Base-by-base conservation (phyloP, 1,140 invertebrate genomes). In the Trichogramma pretiosum region DNA sequence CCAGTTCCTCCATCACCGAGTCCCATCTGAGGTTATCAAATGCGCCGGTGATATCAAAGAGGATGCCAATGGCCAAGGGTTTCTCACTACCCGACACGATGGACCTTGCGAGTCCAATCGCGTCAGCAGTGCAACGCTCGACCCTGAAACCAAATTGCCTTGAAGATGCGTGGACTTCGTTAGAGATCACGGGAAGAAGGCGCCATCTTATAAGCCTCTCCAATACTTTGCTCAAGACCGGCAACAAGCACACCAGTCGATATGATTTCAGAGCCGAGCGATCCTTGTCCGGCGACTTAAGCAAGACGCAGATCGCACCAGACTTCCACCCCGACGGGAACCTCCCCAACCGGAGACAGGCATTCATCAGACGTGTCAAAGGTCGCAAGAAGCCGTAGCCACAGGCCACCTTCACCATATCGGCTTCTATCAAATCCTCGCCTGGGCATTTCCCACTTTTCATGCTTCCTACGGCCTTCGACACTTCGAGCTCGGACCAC, bases 251-350 rank as follows among this genome's bases (percentile, higher is more conserved):
- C 7, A 63, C 60, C 0, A 58, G 60, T 10, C 63, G 23, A 33
- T 62, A 62, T 2, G 63, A 65, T 17, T 48, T 50, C 1, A 48
- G 19, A 30, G 53, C 14, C 0, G 7, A 43, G 19, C 11, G 45
- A n/a, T 46, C 47, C 16, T 55, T 56, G 0, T 56, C 44, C 1
- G 32, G 32, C 11, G 33, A n/a, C 37, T 56, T 68, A 4, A 59
- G 50, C 8, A 70, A 44, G 18, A 57, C 52, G 1, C 54, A 55
- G 1, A 66, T 45, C 3, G 39, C 37, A 0, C 60, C 61, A 0
- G 40, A 19, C 39, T 68, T 67, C 65, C 61, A 69, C 9, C 13
- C 18, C 0, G 32, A 11, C 0, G 65, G 63, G 41, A 65, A 67
- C 19, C 56, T 36, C 2, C 46, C 30, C 13, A 14, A 33, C 1